Evolutionary conservation across 2,888 invertebrate genomes (phyloP).

Genomic region (Toxonevra muliebris): DNA sequence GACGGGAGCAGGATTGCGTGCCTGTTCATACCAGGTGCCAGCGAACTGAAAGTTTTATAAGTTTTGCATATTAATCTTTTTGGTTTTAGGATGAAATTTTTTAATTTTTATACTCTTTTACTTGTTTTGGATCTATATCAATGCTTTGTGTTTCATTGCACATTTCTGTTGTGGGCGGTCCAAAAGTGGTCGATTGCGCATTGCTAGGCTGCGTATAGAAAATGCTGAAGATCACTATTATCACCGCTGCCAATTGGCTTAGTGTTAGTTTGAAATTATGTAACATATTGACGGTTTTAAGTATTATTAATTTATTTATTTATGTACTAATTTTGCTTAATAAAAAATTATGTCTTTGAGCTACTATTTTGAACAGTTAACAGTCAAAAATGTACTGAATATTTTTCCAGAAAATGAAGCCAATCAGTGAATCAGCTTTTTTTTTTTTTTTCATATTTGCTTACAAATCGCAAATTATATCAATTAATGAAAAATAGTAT

Average conservation of each 20-base stretch:
- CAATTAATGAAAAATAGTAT: too few species aligned
- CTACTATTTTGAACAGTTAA: too few species aligned
- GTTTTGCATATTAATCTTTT: neutral
- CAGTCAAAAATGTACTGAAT: too few species aligned
- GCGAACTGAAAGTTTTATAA: conserved; percentile 24
- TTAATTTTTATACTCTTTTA: neutral
- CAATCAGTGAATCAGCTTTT: too few species aligned
- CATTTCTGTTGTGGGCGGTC: neutral
- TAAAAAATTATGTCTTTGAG: too few species aligned
- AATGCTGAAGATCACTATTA: neutral
- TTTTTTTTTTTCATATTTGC: too few species aligned
- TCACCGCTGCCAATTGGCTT: neutral
- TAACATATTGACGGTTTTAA: too few species aligned
- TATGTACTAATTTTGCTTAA: too few species aligned
- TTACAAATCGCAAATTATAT: too few species aligned
- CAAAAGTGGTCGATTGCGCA: neutral
- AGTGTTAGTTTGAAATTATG: too few species aligned
- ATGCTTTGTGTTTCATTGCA: conserved; percentile 38
- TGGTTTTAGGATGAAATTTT: neutral
- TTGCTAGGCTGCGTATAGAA: neutral
- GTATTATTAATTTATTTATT: too few species aligned
- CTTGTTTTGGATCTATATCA: conserved; percentile 35
- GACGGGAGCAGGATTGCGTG: conserved; percentile 43
- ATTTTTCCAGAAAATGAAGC: too few species aligned
- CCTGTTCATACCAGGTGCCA: conserved; percentile 42